phyloP scores from a whole-genome alignment of 2,113 vertebrate species.

The Callipepla squamata region DNA sequence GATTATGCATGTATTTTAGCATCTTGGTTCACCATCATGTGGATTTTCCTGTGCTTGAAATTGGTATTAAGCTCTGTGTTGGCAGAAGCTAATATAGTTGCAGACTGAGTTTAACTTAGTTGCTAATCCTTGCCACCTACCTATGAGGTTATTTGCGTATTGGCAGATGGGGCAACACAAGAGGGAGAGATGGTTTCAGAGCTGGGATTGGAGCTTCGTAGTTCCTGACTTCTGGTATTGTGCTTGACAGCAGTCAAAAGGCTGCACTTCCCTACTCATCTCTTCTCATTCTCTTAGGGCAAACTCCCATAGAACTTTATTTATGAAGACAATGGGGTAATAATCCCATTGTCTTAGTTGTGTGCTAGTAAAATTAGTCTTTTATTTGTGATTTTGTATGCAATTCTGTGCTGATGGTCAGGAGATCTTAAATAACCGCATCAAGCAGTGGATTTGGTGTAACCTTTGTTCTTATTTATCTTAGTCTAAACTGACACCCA shows the following conservation, averaged over 20 bases:
- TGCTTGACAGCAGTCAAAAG: not conserved
- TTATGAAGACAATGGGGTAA: not conserved
- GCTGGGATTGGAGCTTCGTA: not conserved
- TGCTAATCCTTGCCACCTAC: conserved; percentile 35
- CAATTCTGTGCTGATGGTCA: not conserved
- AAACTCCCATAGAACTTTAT: not conserved
- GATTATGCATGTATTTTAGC: not conserved
- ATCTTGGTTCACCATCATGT: not conserved
- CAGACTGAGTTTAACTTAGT: conserved; percentile 2
- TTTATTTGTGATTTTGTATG: not conserved
- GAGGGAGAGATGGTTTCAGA: not conserved
- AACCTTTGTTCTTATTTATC: conserved; percentile 42
- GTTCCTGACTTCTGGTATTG: not conserved
- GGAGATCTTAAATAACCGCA: conserved; percentile 16
- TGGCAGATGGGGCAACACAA: not conserved
- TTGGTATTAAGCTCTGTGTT: not conserved
- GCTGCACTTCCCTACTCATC: not conserved
- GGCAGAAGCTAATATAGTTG: not conserved
- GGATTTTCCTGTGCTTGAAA: conserved; percentile 26
- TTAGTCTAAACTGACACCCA: conserved; percentile 44
- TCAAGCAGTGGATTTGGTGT: not conserved
- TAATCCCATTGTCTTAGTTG: not conserved
- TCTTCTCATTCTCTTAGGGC: not conserved
- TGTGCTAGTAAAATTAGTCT: not conserved
- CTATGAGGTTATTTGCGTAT: conserved; percentile 27